These are phyloP conservation scores for Fistularia commersonii DNA, from an alignment of 2,797 vertebrate species.

Conservation along the genomic window DNA sequence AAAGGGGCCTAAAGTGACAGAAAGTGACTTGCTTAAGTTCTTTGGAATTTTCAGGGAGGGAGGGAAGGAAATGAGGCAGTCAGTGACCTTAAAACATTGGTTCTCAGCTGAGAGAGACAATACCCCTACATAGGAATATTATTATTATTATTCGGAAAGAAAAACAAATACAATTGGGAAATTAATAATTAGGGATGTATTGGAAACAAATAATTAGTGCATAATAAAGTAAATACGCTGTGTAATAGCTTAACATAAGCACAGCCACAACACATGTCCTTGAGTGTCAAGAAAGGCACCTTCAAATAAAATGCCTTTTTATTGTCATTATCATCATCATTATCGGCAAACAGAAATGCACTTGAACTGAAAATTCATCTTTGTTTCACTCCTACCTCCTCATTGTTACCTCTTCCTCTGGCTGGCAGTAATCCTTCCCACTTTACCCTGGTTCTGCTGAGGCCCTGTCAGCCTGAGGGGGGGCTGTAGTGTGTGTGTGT, in stretches of 20 bases:
- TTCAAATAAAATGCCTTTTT: too few species aligned
- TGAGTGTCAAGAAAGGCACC: too few species aligned
- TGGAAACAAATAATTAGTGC: too few species aligned
- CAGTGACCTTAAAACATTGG: background rate
- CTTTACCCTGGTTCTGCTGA: conserved; percentile 30
- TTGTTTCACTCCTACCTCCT: conserved; percentile 17
- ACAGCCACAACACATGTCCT: too few species aligned
- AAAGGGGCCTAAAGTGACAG: conserved; percentile 3
- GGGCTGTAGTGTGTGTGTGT: conserved; percentile 30
- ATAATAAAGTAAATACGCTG: too few species aligned
- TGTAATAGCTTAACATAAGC: too few species aligned
- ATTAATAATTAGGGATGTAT: too few species aligned
- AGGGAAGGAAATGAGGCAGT: background rate
- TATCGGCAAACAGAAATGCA: conserved; percentile 33
- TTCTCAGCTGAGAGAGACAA: too few species aligned
- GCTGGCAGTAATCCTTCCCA: conserved; percentile 36
- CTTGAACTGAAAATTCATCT: conserved; percentile 40
- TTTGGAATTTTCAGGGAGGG: background rate
- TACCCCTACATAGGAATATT: background rate
- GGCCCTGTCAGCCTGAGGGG: conserved; percentile 44
- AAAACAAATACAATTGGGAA: background rate
- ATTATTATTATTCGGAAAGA: background rate
- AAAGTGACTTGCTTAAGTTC: background rate
- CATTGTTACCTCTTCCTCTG: background rate
- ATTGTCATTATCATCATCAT: conserved; percentile 40